These are phyloP conservation scores for Maconellicoccus hirsutus DNA, from an alignment of 1,140 invertebrate genomes.

Conservation along the genomic window DNA sequence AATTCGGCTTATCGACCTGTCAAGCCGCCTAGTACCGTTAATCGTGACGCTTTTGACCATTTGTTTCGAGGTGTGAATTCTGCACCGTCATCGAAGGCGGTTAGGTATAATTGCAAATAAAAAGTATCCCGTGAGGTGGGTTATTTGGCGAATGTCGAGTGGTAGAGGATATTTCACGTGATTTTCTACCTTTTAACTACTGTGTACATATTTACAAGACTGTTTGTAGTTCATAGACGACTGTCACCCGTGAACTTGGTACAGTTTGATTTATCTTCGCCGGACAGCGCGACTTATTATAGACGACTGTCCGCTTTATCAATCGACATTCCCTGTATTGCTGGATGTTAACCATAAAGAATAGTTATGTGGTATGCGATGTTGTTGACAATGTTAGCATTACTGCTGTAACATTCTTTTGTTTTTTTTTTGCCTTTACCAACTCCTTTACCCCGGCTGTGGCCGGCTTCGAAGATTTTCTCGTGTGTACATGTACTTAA, in stretches of 20 bases:
- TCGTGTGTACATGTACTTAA: neutral
- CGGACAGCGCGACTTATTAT: slow-evolving; percentile 1
- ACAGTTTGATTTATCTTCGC: slow-evolving; percentile 15
- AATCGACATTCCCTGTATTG: slow-evolving; percentile 16
- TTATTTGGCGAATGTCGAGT: no score
- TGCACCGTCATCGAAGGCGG: neutral
- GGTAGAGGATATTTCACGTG: neutral
- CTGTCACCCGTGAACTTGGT: slow-evolving; percentile 20
- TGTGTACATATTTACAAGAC: neutral
- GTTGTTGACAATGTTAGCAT: slow-evolving; percentile 17
- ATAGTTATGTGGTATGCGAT: slow-evolving; percentile 15
- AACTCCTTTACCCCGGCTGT: neutral
- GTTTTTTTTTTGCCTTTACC: neutral
- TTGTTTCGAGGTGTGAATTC: neutral
- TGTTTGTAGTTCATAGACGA: slow-evolving; percentile 11
- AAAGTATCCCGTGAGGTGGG: no score
- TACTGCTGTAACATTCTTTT: slow-evolving; percentile 15
- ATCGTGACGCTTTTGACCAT: neutral
- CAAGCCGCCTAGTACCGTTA: neutral
- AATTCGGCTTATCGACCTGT: neutral
- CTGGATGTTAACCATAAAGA: slow-evolving; percentile 15
- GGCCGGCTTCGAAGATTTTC: neutral
- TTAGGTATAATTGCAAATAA: neutral
- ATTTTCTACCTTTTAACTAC: neutral
- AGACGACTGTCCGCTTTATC: slow-evolving; percentile 20